Conservation (phyloP, 2,888 invertebrate genomes). For the Hydrotaea diabolus region DNA sequence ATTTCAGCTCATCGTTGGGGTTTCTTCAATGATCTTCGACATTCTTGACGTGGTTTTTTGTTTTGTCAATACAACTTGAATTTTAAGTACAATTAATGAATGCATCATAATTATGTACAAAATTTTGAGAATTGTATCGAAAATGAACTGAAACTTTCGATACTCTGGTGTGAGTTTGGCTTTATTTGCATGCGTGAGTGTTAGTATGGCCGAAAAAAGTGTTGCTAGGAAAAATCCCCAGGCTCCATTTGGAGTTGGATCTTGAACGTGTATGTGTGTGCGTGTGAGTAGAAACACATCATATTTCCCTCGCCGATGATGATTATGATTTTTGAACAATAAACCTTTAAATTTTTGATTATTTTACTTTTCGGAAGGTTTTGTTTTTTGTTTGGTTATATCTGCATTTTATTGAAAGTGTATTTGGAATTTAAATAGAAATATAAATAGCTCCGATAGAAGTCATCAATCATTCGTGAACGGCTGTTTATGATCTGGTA, state of each 20-base stretch:
- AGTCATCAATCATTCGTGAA: slow-evolving; percentile 65
- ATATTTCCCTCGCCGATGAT: not conserved
- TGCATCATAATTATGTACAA: slow-evolving; percentile 28
- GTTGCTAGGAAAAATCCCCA: not conserved
- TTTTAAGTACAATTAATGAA: slow-evolving; percentile 51
- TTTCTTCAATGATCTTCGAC: not conserved
- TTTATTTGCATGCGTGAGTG: not conserved
- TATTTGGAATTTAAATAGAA: not conserved
- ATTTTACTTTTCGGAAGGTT: slow-evolving; percentile 23
- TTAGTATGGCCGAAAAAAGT: no score
- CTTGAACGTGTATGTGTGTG: no score
- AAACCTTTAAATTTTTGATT: slow-evolving; percentile 36
- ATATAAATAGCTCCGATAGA: slow-evolving; percentile 18
- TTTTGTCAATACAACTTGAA: slow-evolving; percentile 23
- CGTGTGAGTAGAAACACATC: no score
- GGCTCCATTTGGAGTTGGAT: no score
- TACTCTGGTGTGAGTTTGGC: not conserved
- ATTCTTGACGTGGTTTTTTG: not conserved
- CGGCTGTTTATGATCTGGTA: slow-evolving; percentile 60
- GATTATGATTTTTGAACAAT: slow-evolving; percentile 43
- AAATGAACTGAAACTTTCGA: not conserved
- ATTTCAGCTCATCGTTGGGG: not conserved
- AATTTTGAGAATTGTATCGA: not conserved
- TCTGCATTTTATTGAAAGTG: not conserved
- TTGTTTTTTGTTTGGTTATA: slow-evolving; percentile 10